phyloP scores from a whole-genome alignment of 92 coral and sea anemone genomes.

The Plumapathes pennacea region DNA sequence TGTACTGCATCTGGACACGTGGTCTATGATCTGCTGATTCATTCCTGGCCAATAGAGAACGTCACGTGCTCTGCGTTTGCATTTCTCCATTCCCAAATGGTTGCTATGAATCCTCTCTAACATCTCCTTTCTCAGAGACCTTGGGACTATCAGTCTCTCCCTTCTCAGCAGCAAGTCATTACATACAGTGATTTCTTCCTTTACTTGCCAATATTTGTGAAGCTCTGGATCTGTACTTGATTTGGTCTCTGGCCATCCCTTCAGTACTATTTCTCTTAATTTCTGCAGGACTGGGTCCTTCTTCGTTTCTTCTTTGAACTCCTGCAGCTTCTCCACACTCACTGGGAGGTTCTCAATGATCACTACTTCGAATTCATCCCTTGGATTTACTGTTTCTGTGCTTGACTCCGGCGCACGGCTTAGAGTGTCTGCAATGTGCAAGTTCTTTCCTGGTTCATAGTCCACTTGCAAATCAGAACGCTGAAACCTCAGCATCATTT shows the following conservation, averaged over 20 bases:
- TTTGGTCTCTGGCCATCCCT: slow-evolving; percentile 33
- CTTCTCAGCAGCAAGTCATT: slow-evolving; percentile 55
- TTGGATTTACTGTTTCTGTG: not conserved
- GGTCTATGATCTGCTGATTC: slow-evolving; percentile 28
- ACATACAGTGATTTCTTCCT: slow-evolving; percentile 55
- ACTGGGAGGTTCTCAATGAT: slow-evolving; percentile 34
- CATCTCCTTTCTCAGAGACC: slow-evolving; percentile 54
- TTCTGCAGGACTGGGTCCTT: slow-evolving; percentile 15
- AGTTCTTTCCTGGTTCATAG: slow-evolving; percentile 32
- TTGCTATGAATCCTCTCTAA: slow-evolving; percentile 40
- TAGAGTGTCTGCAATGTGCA: slow-evolving; percentile 17
- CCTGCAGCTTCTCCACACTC: slow-evolving; percentile 17
- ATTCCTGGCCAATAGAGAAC: slow-evolving; percentile 2
- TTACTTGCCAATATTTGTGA: slow-evolving; percentile 50
- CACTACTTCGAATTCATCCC: slow-evolving; percentile 8
- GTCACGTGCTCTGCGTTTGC: slow-evolving; percentile 47
- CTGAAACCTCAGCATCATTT: slow-evolving; percentile 43
- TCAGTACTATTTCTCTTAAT: slow-evolving; percentile 7
- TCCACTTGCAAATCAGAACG: slow-evolving; percentile 16
- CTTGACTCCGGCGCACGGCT: slow-evolving; percentile 37
- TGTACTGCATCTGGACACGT: slow-evolving; percentile 12
- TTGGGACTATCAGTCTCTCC: slow-evolving; percentile 48
- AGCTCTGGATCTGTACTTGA: slow-evolving; percentile 5
- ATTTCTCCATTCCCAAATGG: slow-evolving; percentile 65
- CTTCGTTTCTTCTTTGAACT: slow-evolving; percentile 24